Base-by-base conservation (phyloP, 2,113 vertebrate species). In the Synodontis membranacea region DNA sequence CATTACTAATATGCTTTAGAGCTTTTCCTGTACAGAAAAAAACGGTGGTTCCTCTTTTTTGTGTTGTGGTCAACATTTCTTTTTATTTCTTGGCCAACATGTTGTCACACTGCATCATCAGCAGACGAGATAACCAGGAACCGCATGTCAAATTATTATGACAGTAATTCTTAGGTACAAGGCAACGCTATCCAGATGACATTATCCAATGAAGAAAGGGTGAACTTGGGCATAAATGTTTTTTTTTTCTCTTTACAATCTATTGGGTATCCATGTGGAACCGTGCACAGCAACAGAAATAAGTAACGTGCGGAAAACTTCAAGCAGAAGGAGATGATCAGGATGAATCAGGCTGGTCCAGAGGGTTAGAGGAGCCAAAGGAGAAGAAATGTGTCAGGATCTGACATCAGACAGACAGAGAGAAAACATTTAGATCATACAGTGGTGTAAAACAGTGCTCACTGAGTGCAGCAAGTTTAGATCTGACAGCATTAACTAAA, bases 31-130 rank as follows among this genome's bases (percentile, higher is more conserved):
- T 62, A 44, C 46, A 14, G 31, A 81, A 84, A 3, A 56, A 81
- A 58, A 48, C 48, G 79, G 2, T 19, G 50, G 37, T 88, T 86
- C 82, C 85, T 86, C 17, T 54, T 86, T 86, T 68, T 70, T 15
- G 12, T 3, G 1, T 44, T 60, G 81, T 52, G 17, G 83, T 85
- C 52, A 78, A 76, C 72, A 84, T 46, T 50, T 84, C 14, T 80
- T 80, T 58, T 80, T 19, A 19, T 52, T 5, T 42, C n/a, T 52
- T 84, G 34, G 42, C 74, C 82, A 87, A 70, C 64, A 81, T 48
- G 12, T 21, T 64, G 11, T 37, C 50, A 80, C 9, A 37, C 31
- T 54, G 17, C 48, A 34, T 31, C 17, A 52, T 31, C 4, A 48
- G 11, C 23, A 76, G 25, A 15, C 15, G 17, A 11, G 31, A 72